Evolutionary conservation across 1,140 invertebrate genomes (phyloP).

Genomic region (Hycleus cichorii): DNA sequence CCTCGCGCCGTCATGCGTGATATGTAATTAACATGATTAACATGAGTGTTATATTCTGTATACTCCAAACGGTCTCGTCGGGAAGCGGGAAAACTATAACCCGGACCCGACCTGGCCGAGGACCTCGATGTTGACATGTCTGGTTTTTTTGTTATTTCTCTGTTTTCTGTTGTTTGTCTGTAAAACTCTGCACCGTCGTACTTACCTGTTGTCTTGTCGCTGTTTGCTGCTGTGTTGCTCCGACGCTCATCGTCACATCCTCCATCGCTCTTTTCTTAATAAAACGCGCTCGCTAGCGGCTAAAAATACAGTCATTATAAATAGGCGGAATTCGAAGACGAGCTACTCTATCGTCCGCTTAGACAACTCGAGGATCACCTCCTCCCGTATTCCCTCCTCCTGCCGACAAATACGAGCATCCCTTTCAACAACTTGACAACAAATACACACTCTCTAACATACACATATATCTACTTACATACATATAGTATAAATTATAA

Average conservation of each 20-base stretch:
- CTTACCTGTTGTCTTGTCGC: constrained; percentile 28
- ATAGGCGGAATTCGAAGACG: constrained; percentile 27
- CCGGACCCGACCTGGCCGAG: constrained; percentile 9
- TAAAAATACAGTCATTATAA: constrained; percentile 31
- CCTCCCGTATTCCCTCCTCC: constrained; percentile 1
- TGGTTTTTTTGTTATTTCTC: constrained; percentile 3
- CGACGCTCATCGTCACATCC: constrained; percentile 16
- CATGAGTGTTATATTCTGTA: constrained; percentile 42
- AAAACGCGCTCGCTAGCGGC: constrained; percentile 26
- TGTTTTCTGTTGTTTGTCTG: constrained; percentile 12
- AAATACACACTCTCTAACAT: neutral
- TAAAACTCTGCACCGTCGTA: constrained; percentile 21
- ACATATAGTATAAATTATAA: neutral
- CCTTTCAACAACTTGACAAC: neutral
- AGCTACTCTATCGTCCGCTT: constrained; percentile 4
- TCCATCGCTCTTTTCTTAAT: constrained; percentile 16
- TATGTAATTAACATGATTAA: constrained; percentile 48
- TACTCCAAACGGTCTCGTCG: constrained; percentile 17
- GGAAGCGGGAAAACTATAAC: constrained; percentile 9
- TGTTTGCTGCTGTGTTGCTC: constrained; percentile 27
- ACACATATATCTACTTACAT: neutral
- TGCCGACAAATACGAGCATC: neutral
- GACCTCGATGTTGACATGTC: constrained; percentile 18
- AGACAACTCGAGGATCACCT: constrained; percentile 12
- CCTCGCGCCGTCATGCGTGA: constrained; percentile 40